Evolutionary conservation across 2,888 invertebrate genomes (phyloP).

Genomic region (Lapara coniferarum): DNA sequence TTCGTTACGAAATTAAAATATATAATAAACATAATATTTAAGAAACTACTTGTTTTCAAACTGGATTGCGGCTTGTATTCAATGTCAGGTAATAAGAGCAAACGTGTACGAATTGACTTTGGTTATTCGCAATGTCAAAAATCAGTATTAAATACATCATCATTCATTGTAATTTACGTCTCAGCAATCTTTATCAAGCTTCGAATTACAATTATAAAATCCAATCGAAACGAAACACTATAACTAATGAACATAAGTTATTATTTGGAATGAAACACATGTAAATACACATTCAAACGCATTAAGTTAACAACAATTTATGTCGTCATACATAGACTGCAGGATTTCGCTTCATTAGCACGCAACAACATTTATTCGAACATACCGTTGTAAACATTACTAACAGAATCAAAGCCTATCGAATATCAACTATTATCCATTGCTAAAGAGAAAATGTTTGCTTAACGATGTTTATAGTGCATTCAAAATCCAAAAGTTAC

Average conservation of each 20-base stretch:
- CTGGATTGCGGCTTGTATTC: constrained; percentile 12
- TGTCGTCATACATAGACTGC: constrained; percentile 30
- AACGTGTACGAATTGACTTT: not conserved
- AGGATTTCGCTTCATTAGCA: constrained; percentile 66
- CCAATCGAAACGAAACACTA: not conserved
- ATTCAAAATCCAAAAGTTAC: constrained; percentile 21
- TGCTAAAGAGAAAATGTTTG: constrained; percentile 26
- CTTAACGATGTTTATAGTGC: constrained; percentile 4
- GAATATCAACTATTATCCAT: constrained; percentile 43
- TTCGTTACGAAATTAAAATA: constrained; percentile 12
- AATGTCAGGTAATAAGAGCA: constrained; percentile 16
- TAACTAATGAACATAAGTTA: not conserved
- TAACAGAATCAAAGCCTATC: constrained; percentile 22
- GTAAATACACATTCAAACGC: constrained; percentile 3
- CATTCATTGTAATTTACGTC: too few relatives aligned
- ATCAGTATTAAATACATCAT: not conserved
- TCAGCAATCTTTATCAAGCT: not conserved
- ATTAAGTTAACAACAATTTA: constrained; percentile 20
- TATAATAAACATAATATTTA: constrained; percentile 16
- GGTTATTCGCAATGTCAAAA: not conserved
- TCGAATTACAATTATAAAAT: not conserved
- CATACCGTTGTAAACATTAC: constrained; percentile 17
- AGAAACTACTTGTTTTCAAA: constrained; percentile 17
- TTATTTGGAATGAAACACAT: not conserved
- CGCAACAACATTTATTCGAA: constrained; percentile 55